Conservation (phyloP, 2,113 vertebrate genomes). For the Seriola quinqueradiata region DNA sequence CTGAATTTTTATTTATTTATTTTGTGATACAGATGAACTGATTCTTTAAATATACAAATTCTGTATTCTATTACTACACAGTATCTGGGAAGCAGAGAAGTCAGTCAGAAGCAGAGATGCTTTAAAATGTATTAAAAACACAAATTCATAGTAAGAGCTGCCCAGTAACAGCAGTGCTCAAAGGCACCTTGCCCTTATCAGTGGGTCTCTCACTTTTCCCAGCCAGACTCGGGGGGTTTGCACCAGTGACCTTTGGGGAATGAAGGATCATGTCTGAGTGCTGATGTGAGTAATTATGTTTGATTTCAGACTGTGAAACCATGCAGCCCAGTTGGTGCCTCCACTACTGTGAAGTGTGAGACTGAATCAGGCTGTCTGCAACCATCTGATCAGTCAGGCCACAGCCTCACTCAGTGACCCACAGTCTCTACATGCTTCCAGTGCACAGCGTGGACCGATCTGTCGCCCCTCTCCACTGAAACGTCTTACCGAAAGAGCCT, state of each 20-base stretch:
- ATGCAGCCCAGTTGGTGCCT: slow-evolving; percentile 4
- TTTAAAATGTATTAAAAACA: neutral
- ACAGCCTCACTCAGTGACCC: slow-evolving; percentile 12
- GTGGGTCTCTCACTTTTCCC: neutral
- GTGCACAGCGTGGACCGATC: neutral
- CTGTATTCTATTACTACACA: neutral
- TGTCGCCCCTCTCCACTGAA: neutral
- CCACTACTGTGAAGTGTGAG: neutral
- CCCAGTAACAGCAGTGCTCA: neutral
- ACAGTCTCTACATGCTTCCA: neutral
- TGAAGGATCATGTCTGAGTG: neutral
- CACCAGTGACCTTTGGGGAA: slow-evolving; percentile 13
- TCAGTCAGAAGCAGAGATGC: neutral
- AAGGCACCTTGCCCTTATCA: slow-evolving; percentile 32
- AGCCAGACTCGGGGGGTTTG: neutral
- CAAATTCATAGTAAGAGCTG: neutral
- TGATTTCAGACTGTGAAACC: slow-evolving; percentile 1
- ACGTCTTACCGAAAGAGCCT: slow-evolving; percentile 15
- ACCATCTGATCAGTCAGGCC: slow-evolving; percentile 13
- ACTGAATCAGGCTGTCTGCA: neutral
- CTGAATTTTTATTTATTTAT: too few relatives aligned
- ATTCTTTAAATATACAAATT: neutral
- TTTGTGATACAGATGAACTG: neutral
- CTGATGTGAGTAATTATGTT: slow-evolving; percentile 4
- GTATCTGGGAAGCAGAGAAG: neutral